These are phyloP conservation scores for Sebastes schlegelii DNA, from an alignment of 2,113 vertebrate species.

Conservation along the genomic window DNA sequence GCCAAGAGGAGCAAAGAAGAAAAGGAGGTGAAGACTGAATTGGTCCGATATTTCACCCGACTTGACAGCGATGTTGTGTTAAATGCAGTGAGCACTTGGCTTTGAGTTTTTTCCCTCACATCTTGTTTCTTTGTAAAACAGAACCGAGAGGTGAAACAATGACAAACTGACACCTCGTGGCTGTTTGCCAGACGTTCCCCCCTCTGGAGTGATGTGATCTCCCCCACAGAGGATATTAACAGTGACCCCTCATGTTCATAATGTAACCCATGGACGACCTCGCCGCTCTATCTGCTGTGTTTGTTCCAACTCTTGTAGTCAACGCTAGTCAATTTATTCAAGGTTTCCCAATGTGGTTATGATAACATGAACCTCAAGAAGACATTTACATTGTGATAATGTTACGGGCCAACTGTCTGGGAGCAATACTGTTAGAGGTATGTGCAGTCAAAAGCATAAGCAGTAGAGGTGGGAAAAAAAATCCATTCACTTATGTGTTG, in stretches of 20 bases:
- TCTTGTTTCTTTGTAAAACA: slow-evolving; percentile 7
- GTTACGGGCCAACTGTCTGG: slow-evolving; percentile 25
- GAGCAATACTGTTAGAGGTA: background rate
- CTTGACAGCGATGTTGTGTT: slow-evolving; percentile 51
- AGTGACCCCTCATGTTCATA: slow-evolving; percentile 57
- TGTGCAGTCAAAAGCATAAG: slow-evolving; percentile 2
- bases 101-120: slow-evolving; percentile 30
- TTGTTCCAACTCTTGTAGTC: slow-evolving; percentile 6
- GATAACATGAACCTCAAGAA: slow-evolving; percentile 25
- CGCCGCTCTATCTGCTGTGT: background rate
- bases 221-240: slow-evolving; percentile 62
- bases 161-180: slow-evolving; percentile 50
- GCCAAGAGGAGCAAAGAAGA: slow-evolving; percentile 9
- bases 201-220: slow-evolving; percentile 30
- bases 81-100: slow-evolving; percentile 19
- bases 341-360: slow-evolving; percentile 31
- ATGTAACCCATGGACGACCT: slow-evolving; percentile 40
- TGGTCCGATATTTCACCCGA: slow-evolving; percentile 50
- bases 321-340: slow-evolving; percentile 38
- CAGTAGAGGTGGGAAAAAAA: too few species aligned
- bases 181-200: slow-evolving; percentile 19
- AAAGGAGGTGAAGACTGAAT: slow-evolving; percentile 17
- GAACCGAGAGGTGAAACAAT: slow-evolving; percentile 41
- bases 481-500: too few species aligned
- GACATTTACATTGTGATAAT: slow-evolving; percentile 42